phyloP scores from a whole-genome alignment of 2,113 vertebrate genomes.

The Orthonyx spaldingii region DNA sequence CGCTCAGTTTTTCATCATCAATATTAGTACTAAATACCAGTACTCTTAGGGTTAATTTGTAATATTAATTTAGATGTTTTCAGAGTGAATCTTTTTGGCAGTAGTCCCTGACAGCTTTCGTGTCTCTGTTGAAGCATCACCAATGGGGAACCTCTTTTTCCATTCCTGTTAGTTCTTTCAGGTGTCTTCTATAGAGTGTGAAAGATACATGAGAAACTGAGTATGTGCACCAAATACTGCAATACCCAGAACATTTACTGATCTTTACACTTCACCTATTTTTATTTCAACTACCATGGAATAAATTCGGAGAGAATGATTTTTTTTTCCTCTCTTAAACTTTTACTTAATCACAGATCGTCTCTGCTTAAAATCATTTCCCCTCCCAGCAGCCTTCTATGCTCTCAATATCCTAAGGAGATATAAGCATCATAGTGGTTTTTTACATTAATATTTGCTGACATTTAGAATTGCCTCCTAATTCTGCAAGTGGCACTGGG shows the following conservation, averaged over 20 bases:
- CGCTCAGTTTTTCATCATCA: neutral
- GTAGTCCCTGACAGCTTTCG: neutral
- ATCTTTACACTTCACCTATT: neutral
- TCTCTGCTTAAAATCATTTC: neutral
- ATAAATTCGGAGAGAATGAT: neutral
- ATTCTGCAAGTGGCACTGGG: neutral
- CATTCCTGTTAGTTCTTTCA: neutral
- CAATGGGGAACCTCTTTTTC: neutral
- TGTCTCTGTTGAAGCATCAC: rapidly evolving
- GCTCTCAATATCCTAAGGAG: neutral
- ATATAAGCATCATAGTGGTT: neutral
- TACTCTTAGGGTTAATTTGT: neutral
- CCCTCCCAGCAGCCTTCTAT: neutral
- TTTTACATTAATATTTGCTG: neutral
- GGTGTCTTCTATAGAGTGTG: neutral
- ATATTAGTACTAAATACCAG: neutral
- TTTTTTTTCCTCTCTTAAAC: neutral
- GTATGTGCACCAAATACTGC: neutral
- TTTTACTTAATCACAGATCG: neutral
- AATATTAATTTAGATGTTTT: neutral
- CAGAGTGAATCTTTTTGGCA: neutral
- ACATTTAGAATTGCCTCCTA: neutral
- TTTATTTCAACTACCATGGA: neutral
- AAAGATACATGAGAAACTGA: neutral
- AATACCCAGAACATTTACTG: neutral